These are phyloP conservation scores for Nemopilema nomurai DNA, from an alignment of 30 jellyfish, hydroid and myxozoan species.

Conservation along the genomic window DNA sequence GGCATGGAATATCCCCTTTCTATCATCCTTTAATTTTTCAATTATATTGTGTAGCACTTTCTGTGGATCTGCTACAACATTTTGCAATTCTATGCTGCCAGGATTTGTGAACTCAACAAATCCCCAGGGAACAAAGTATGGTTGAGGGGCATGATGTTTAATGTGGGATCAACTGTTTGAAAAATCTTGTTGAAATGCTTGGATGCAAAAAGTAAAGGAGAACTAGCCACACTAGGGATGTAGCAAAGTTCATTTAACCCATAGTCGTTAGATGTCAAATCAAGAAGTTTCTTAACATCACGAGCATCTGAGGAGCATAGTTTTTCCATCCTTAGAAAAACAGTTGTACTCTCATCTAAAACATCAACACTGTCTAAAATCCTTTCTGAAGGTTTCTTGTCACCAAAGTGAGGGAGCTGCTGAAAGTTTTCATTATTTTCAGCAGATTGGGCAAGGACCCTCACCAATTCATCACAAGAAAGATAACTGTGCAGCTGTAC, in stretches of 20 bases:
- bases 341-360: background rate
- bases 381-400: conserved; percentile 6
- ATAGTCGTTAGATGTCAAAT: conserved; percentile 23
- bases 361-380: background rate
- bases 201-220: conserved; percentile 11
- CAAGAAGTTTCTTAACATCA: conserved; percentile 33
- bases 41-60: background rate
- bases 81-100: background rate
- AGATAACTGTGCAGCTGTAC: conserved; percentile 8
- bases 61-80: background rate
- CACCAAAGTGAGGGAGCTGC: background rate
- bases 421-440: background rate
- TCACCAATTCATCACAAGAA: conserved; percentile 1
- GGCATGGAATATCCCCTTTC: background rate
- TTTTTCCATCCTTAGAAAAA: conserved; percentile 31
- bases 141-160: background rate
- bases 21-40: background rate
- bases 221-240: conserved; percentile 3
- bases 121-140: conserved; percentile 40
- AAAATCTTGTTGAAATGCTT: background rate
- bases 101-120: background rate
- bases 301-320: conserved; percentile 8
- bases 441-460: background rate
- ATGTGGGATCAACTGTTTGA: background rate
- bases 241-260: conserved; percentile 15